Conservation (phyloP, 2,113 vertebrate species). For the Oryzias melastigma region DNA sequence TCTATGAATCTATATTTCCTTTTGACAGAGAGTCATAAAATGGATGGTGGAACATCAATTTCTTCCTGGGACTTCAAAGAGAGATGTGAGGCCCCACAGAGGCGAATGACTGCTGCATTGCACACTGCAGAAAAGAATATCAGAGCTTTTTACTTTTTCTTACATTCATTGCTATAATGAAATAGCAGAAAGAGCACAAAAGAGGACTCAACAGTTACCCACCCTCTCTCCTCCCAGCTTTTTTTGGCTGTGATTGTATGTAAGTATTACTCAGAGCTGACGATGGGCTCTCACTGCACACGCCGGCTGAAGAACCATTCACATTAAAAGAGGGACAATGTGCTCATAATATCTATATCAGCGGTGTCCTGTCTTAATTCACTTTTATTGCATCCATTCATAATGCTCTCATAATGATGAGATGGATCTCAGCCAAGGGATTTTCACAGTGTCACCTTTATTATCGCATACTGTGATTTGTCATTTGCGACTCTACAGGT, state of each 20-base stretch:
- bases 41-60: constrained; percentile 69
- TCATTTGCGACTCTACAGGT: constrained; percentile 68
- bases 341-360: constrained; percentile 73
- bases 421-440: constrained; percentile 71
- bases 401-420: constrained; percentile 75
- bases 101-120: constrained; percentile 48
- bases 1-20: constrained; percentile 70
- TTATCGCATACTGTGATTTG: constrained; percentile 70
- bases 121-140: constrained; percentile 52
- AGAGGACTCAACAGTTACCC: constrained; percentile 61
- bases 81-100: constrained; percentile 45
- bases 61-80: constrained; percentile 70
- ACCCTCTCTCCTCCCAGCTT: constrained; percentile 65
- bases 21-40: constrained; percentile 65
- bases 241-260: constrained; percentile 55
- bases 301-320: constrained; percentile 55
- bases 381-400: constrained; percentile 76
- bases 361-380: constrained; percentile 72
- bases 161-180: constrained; percentile 73
- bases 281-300: constrained; percentile 57
- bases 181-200: constrained; percentile 64
- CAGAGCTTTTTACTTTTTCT: constrained; percentile 50
- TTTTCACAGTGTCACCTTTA: constrained; percentile 75
- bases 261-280: constrained; percentile 60
- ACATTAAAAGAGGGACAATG: constrained; percentile 66